A percentile compares a stretch with the other conserved stretches of the same genome.
These are phyloP conservation scores for Falco berigora DNA, from an alignment of 2,797 vertebrate genomes.

Conservation along the genomic window DNA sequence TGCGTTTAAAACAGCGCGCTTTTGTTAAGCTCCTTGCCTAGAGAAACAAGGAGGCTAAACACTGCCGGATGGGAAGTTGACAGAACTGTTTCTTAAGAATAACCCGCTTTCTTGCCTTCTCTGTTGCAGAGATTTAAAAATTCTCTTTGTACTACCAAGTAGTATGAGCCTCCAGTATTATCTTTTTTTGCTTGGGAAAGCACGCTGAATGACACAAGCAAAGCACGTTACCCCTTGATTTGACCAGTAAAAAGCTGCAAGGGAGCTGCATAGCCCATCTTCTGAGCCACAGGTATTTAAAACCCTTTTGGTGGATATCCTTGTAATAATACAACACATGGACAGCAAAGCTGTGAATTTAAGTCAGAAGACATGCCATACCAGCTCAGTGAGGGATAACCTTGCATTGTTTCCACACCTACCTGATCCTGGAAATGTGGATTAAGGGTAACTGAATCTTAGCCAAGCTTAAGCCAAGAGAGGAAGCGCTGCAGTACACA, in stretches of 20 bases:
- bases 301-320: background rate
- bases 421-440: background rate
- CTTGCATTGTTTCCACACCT: background rate
- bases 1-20: slow-evolving; percentile 20
- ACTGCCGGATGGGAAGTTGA: background rate
- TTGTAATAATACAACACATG: background rate
- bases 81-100: background rate
- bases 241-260: background rate
- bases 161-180: background rate
- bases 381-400: background rate
- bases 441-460: slow-evolving; percentile 19
- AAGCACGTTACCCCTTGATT: background rate
- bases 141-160: background rate
- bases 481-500: background rate
- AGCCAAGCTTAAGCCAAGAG: background rate
- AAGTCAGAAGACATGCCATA: background rate
- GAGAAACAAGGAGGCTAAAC: slow-evolving; percentile 25
- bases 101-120: background rate
- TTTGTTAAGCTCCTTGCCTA: slow-evolving; percentile 19
- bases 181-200: background rate
- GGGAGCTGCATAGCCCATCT: background rate
- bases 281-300: background rate
- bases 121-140: background rate
- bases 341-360: background rate
- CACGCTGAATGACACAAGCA: background rate